Evolutionary conservation across 92 coral and sea anemone species (phyloP).

Genomic region (Virgularia gustaviana): DNA sequence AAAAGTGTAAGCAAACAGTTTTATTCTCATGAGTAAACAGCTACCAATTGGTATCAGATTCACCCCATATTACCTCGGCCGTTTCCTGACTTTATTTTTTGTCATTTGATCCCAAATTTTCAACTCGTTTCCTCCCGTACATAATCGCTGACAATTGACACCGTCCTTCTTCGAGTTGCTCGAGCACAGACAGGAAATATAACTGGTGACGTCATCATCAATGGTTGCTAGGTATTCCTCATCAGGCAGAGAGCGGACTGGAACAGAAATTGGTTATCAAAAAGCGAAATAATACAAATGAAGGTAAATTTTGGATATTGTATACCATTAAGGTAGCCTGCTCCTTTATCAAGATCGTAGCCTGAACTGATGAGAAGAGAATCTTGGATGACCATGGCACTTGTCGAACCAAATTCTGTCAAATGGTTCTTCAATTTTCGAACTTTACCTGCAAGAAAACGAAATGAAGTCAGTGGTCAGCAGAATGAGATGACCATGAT

Average conservation of each 20-base stretch:
- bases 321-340: slow-evolving; percentile 84
- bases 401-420: slow-evolving; percentile 85
- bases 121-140: slow-evolving; percentile 91
- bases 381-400: slow-evolving; percentile 70
- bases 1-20: neutral
- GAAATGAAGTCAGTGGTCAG: no score
- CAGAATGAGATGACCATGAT: no score
- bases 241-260: slow-evolving; percentile 86
- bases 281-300: neutral
- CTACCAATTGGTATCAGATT: neutral
- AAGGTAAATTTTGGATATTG: neutral
- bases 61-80: slow-evolving; percentile 76
- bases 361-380: slow-evolving; percentile 85
- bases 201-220: slow-evolving; percentile 82
- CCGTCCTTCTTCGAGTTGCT: slow-evolving; percentile 66
- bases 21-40: neutral
- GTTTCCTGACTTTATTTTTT: slow-evolving; percentile 64
- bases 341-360: slow-evolving; percentile 85
- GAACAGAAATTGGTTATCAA: neutral
- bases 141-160: slow-evolving; percentile 67
- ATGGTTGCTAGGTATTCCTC: slow-evolving; percentile 83
- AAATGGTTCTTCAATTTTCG: slow-evolving; percentile 88
- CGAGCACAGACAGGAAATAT: slow-evolving; percentile 81
- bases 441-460: slow-evolving; percentile 67
- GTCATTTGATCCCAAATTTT: slow-evolving; percentile 88